Evolutionary conservation across 2,888 invertebrate genomes (phyloP).

Genomic region (Orthosia incerta): DNA sequence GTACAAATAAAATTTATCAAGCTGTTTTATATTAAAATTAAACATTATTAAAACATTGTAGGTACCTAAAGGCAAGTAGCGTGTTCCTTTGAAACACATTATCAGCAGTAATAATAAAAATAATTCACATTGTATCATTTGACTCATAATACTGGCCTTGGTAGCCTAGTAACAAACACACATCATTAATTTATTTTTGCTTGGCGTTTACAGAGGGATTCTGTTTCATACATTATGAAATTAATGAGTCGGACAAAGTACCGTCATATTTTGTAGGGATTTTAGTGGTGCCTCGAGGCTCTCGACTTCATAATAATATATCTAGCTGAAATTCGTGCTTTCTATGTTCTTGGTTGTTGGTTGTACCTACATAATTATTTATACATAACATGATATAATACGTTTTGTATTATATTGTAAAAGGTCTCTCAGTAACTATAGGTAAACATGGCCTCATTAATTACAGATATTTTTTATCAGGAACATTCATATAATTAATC

Average conservation of each 20-base stretch:
- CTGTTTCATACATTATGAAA: background rate
- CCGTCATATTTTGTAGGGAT: background rate
- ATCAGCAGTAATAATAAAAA: conserved; percentile 26
- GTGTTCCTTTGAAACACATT: conserved; percentile 11
- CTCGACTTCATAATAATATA: background rate
- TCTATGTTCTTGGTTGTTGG: background rate
- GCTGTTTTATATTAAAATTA: background rate
- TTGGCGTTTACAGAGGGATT: background rate
- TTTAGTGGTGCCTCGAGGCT: background rate
- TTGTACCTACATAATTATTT: too few species aligned
- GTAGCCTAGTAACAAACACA: conserved; percentile 1
- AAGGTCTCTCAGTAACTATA: too few species aligned
- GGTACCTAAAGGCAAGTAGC: background rate
- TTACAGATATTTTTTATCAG: background rate
- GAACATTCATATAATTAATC: background rate
- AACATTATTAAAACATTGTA: conserved; percentile 5
- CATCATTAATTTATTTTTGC: conserved; percentile 18
- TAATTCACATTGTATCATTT: conserved; percentile 12
- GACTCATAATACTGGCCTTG: conserved; percentile 32
- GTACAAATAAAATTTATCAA: too few species aligned
- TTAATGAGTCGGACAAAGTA: background rate
- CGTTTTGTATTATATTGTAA: too few species aligned
- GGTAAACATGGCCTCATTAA: too few species aligned
- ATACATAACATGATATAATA: too few species aligned
- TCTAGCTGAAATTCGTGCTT: background rate